Conservation (phyloP, 2,888 invertebrate species). For the Alloplasta piceator region DNA sequence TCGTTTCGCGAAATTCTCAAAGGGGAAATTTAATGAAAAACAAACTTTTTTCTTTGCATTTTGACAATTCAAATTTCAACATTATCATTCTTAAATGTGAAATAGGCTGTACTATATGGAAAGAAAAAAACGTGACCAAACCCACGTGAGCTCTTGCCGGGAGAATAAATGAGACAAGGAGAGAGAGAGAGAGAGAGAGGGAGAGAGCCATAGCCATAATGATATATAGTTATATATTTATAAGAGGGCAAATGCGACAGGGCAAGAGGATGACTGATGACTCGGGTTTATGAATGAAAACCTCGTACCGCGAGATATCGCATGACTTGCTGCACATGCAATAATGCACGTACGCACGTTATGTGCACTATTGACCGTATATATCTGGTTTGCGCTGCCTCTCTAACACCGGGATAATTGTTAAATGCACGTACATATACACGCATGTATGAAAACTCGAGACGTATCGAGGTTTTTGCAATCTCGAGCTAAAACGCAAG, state of each 20-base stretch:
- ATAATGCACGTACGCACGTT: constrained; percentile 25
- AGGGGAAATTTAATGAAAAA: too few species aligned
- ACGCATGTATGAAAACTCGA: background rate
- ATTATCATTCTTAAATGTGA: too few species aligned
- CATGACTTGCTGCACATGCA: background rate
- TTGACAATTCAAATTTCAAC: too few species aligned
- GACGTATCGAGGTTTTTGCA: constrained; percentile 34
- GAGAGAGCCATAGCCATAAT: too few species aligned
- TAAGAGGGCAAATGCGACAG: too few species aligned
- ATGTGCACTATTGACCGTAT: constrained; percentile 51
- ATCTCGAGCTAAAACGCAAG: constrained; percentile 3
- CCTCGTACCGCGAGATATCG: constrained; percentile 60
- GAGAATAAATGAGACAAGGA: background rate
- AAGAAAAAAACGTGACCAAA: too few species aligned
- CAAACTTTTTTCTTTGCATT: too few species aligned
- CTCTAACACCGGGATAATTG: constrained; percentile 48
- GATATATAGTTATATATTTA: too few species aligned
- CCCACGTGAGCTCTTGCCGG: too few species aligned
- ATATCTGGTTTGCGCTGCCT: constrained; percentile 61
- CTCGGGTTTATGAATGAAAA: constrained; percentile 73
- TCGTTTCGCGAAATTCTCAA: too few species aligned
- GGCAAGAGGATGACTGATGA: constrained; percentile 49
- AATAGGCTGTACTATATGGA: too few species aligned
- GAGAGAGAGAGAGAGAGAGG: background rate
- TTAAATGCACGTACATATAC: constrained; percentile 33